phyloP scores from a whole-genome alignment of 2,888 invertebrate species.

The Drosophila kambysellisi region DNA sequence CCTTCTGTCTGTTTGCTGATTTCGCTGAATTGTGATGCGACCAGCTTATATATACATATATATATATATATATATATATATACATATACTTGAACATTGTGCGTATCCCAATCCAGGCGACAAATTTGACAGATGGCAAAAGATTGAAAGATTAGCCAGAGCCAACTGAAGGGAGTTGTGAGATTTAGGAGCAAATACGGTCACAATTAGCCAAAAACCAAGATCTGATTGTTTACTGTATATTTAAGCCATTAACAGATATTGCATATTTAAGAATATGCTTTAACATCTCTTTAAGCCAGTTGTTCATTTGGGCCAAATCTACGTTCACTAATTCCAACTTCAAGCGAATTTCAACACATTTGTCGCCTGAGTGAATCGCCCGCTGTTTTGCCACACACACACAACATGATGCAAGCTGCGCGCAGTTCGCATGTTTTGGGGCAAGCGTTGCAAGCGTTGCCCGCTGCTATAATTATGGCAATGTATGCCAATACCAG shows the following conservation, averaged over 20 bases:
- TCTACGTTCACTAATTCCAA: not conserved
- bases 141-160: slow-evolving; percentile 7
- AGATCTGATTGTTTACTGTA: not conserved
- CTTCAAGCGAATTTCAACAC: slow-evolving; percentile 3
- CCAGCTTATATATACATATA: not conserved
- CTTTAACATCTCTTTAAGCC: too few relatives aligned
- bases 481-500: slow-evolving; percentile 53
- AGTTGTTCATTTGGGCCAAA: not conserved
- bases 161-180: not conserved
- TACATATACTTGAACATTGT: slow-evolving; percentile 11
- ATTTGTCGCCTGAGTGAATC: slow-evolving; percentile 43
- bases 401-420: slow-evolving; percentile 10
- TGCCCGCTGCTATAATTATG: slow-evolving; percentile 62
- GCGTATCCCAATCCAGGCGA: slow-evolving; percentile 32
- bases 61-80: not conserved
- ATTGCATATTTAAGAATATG: too few relatives aligned
- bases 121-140: slow-evolving; percentile 11
- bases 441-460: slow-evolving; percentile 50
- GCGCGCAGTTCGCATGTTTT: slow-evolving; percentile 70
- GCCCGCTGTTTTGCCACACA: not conserved
- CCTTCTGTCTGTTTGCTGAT: slow-evolving; percentile 3
- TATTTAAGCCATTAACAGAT: not conserved
- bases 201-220: not conserved
- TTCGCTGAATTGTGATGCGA: not conserved
- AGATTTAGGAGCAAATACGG: not conserved